Base-by-base conservation (phyloP, 2,113 vertebrate species). In the Nothobranchius kuhntae region DNA sequence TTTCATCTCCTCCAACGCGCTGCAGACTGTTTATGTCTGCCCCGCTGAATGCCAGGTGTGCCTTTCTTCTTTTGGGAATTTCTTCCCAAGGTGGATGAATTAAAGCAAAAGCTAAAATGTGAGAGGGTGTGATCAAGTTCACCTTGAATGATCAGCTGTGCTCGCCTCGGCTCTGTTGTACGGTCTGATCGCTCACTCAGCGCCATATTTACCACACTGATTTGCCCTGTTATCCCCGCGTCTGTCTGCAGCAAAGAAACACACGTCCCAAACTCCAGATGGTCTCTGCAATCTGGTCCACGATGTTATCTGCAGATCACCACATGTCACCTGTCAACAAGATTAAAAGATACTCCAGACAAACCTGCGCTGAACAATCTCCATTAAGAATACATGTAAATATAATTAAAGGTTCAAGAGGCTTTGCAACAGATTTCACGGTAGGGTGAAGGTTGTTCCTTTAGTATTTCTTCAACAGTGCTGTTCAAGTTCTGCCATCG, bases 231-330 rank as follows among this genome's bases (percentile, higher is more conserved):
- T 68, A 73, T 64, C 65, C 8, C 48, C 1, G 14, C 52, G 75
- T 78, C 70, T 83, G 69, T 85, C 71, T 10, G 38, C 75, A 75
- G 84, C 86, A 50, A 68, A 68, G 68, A 68, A 68, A 74, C 80
- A 78, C 65, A 59, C 69, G 65, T 87, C 85, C 92, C 92, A 87
- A 90, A 75, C 86, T 93, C 94, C 95, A 96, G 95, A 96, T 95
- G 94, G 96, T 86, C 89, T 67, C 64, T 84, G 86, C 92, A 93
- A 91, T 95, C 94, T 95, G 93, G 83, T 75, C 61, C 78, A 68
- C 73, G 83, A 91, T 88, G 85, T 13, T 77, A 78, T 90, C 90
- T 77, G 75, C 80, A 47, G 45, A 60, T 84, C 58, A 26, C 74
- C 93, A 91, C 88, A 91, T 93, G 93, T 91, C 76, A 52, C 52